Evolutionary conservation across 2,888 invertebrate genomes (phyloP).

Genomic region (Agrotis clavis): DNA sequence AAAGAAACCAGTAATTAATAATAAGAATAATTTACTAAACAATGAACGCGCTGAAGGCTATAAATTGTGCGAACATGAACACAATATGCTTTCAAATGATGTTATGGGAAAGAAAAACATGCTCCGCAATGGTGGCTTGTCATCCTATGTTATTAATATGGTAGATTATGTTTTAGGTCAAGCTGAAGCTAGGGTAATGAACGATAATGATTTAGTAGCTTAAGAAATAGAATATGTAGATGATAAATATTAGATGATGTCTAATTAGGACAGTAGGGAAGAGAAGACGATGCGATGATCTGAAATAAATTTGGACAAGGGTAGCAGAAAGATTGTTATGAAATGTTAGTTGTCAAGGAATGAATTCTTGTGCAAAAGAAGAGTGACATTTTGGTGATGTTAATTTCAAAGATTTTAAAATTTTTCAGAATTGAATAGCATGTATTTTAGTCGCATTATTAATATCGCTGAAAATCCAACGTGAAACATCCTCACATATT

Average conservation of each 20-base stretch:
- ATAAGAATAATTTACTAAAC: constrained; percentile 31
- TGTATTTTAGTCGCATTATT: background rate
- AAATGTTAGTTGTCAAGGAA: no score
- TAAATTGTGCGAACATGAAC: constrained; percentile 52
- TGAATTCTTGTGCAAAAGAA: no score
- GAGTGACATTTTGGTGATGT: background rate
- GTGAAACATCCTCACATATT: constrained; percentile 8
- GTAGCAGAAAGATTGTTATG: no score
- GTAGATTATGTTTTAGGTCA: constrained; percentile 32
- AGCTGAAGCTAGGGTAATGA: background rate
- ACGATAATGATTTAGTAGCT: background rate
- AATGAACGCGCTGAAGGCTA: constrained; percentile 47
- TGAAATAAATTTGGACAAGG: no score
- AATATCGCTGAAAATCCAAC: background rate
- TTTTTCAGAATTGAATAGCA: accelerated
- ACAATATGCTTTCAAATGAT: constrained; percentile 52
- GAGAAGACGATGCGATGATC: no score
- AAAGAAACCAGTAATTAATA: constrained; percentile 42
- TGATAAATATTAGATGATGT: no score
- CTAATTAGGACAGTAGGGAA: no score
- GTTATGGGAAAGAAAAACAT: constrained; percentile 48
- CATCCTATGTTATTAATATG: constrained; percentile 42
- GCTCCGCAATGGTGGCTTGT: constrained; percentile 41
- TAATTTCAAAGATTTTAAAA: background rate
- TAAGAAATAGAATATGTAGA: background rate